phyloP scores from a whole-genome alignment of 2,888 invertebrate genomes.

The Spodoptera picta region DNA sequence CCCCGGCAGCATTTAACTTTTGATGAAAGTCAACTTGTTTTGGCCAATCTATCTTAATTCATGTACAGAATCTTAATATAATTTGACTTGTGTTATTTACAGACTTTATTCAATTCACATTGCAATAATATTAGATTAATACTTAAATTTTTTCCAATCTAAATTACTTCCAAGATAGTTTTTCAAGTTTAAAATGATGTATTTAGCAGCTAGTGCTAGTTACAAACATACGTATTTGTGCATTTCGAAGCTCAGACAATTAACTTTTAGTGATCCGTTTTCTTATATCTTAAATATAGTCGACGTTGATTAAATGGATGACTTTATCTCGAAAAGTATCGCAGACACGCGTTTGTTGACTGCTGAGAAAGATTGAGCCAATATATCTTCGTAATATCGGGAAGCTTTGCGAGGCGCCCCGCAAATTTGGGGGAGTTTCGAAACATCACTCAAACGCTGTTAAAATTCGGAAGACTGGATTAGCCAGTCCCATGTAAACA shows the following conservation, averaged over 20 bases:
- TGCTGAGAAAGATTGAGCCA: conserved; percentile 59
- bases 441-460: conserved; percentile 81
- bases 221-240: conserved; percentile 13
- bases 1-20: conserved; percentile 25
- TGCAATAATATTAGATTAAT: conserved; percentile 15
- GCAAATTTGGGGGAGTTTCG: conserved; percentile 60
- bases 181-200: conserved; percentile 11
- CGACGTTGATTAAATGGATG: conserved; percentile 47
- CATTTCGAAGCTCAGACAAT: conserved; percentile 36
- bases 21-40: conserved; percentile 22
- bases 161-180: conserved; percentile 35
- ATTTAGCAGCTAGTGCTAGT: too few relatives aligned
- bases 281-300: conserved; percentile 33
- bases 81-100: too few relatives aligned
- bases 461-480: conserved; percentile 81
- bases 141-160: conserved; percentile 18
- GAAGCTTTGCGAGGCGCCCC: conserved; percentile 55
- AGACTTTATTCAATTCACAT: not conserved
- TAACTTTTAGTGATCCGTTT: conserved; percentile 36
- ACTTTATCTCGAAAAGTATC: conserved; percentile 51
- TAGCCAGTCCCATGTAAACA: conserved; percentile 81
- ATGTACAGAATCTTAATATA: not conserved
- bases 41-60: conserved; percentile 30
- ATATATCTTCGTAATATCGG: conserved; percentile 68
- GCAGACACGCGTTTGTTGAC: conserved; percentile 37